Conservation (phyloP, 2,797 vertebrate species). For the Phoeniculus purpureus region DNA sequence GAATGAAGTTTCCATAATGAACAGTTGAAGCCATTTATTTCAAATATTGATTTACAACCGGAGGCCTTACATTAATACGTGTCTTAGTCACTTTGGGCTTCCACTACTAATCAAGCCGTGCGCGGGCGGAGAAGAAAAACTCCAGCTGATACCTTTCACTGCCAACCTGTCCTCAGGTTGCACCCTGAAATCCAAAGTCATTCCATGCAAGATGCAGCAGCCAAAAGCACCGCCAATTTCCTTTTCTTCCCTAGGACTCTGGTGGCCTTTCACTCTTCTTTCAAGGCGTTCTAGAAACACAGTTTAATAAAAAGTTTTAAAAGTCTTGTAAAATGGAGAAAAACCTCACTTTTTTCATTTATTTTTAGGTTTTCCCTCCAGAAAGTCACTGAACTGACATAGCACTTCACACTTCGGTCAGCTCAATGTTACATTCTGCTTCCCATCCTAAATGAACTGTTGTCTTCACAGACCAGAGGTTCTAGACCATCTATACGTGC, state of each 20-base stretch:
- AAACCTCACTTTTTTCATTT: neutral
- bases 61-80: constrained; percentile 48
- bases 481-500: neutral
- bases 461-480: neutral
- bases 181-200: neutral
- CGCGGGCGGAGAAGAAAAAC: constrained; percentile 14
- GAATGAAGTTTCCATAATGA: constrained; percentile 70
- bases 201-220: neutral
- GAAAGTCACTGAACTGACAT: neutral
- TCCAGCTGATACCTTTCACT: neutral
- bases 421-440: neutral
- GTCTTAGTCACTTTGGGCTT: constrained; percentile 52
- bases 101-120: constrained; percentile 41
- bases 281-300: neutral
- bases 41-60: constrained; percentile 72
- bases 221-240: neutral
- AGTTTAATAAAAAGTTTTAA: neutral
- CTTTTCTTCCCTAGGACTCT: neutral
- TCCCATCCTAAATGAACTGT: neutral
- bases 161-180: neutral
- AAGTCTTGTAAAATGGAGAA: neutral
- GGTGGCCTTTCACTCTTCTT: neutral
- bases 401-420: neutral
- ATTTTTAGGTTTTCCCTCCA: neutral
- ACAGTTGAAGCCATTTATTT: constrained; percentile 66